Conservation (phyloP, 2,113 vertebrate species). For the Callaeas wilsoni region DNA sequence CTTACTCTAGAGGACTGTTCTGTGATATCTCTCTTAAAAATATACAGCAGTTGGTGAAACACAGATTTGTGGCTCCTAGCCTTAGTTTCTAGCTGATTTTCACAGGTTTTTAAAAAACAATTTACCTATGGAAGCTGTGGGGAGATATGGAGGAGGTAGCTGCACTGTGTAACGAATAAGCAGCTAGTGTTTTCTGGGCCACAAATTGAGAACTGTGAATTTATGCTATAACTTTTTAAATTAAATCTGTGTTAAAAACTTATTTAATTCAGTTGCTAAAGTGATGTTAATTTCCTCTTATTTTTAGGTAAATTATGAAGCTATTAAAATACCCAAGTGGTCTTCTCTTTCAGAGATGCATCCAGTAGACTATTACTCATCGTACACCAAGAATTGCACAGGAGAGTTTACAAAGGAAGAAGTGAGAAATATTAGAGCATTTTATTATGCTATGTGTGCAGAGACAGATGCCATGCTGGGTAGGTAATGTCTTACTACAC, state of each 20-base stretch:
- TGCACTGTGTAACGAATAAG: not conserved
- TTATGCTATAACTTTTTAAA: not conserved
- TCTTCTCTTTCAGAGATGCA: constrained; percentile 84
- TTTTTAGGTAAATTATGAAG: constrained; percentile 79
- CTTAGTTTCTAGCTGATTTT: not conserved
- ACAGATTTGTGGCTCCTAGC: not conserved
- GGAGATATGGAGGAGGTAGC: not conserved
- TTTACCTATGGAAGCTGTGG: not conserved
- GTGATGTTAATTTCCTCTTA: not conserved
- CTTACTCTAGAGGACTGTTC: not conserved
- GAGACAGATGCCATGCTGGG: constrained; percentile 95
- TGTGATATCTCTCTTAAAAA: not conserved
- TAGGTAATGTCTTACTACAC: constrained; percentile 59
- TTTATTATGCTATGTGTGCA: constrained; percentile 98
- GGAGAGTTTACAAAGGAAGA: constrained; percentile 83
- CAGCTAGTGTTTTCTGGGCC: not conserved
- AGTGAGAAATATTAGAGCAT: constrained; percentile 84
- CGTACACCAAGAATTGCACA: constrained; percentile 95
- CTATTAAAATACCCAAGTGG: constrained; percentile 88
- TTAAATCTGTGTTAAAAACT: not conserved
- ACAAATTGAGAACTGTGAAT: not conserved
- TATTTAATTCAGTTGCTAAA: not conserved
- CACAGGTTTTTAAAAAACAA: not conserved
- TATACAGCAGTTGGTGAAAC: not conserved
- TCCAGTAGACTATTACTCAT: constrained; percentile 91